Evolutionary conservation across 2,888 invertebrate genomes (phyloP).

Genomic region (Meiosimyza decipiens): DNA sequence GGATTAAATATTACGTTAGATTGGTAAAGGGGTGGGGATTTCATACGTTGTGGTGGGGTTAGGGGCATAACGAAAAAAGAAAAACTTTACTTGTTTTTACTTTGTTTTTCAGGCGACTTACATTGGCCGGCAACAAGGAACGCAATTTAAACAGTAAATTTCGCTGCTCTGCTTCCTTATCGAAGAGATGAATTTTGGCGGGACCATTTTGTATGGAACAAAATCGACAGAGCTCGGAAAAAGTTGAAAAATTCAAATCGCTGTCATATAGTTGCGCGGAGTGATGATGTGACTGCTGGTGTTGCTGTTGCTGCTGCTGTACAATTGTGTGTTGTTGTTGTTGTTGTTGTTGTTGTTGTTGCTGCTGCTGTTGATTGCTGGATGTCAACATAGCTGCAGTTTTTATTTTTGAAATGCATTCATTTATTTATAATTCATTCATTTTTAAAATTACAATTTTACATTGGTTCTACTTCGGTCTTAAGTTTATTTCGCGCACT

Average conservation of each 20-base stretch:
- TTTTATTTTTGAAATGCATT: conserved; percentile 30
- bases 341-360: conserved; percentile 41
- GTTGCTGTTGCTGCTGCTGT: conserved; percentile 42
- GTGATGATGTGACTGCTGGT: conserved; percentile 63
- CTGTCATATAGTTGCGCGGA: conserved; percentile 57
- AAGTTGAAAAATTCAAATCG: conserved; percentile 76
- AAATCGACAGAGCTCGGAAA: conserved; percentile 77
- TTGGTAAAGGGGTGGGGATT: no score
- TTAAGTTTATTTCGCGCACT: not conserved
- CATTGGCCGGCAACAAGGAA: conserved; percentile 76
- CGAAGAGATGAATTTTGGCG: conserved; percentile 77
- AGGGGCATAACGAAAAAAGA: not conserved
- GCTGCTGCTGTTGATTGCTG: conserved; percentile 49
- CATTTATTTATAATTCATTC: conserved; percentile 34
- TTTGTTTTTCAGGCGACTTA: conserved; percentile 66
- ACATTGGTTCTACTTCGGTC: not conserved
- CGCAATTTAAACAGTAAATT: conserved; percentile 78
- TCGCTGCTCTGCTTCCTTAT: conserved; percentile 78
- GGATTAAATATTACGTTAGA: no score
- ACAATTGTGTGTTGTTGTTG: conserved; percentile 43
- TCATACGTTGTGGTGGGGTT: no score
- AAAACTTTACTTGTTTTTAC: not conserved
- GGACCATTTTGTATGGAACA: conserved; percentile 78
- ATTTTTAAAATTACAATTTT: conserved; percentile 33
- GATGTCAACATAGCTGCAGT: conserved; percentile 58